phyloP scores from a whole-genome alignment of 2,113 vertebrate species.

The Ceyx melanurus region DNA sequence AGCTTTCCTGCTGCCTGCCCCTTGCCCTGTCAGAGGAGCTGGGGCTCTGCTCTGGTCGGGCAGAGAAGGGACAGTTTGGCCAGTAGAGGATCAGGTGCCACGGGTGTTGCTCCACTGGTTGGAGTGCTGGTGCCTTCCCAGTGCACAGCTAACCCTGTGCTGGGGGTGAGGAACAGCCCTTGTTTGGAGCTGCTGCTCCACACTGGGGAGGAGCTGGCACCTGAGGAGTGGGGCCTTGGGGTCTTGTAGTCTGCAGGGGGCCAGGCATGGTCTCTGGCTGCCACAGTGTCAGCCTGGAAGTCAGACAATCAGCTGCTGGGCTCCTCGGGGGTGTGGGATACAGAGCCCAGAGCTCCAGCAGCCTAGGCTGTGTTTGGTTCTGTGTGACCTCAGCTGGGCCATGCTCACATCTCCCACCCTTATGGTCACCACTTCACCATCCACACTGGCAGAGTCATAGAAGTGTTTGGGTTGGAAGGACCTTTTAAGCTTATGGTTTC shows the following conservation, averaged over 20 bases:
- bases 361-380: neutral
- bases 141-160: accelerated
- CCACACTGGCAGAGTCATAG: neutral
- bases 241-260: neutral
- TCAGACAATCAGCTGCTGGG: neutral
- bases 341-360: accelerated
- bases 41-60: neutral
- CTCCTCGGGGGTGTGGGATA: neutral
- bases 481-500: too few relatives aligned
- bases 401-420: neutral
- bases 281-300: neutral
- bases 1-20: neutral
- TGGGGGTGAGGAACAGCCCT: neutral
- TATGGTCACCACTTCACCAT: neutral
- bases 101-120: neutral
- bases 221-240: neutral
- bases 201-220: neutral
- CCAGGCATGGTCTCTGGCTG: neutral
- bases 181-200: neutral
- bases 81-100: neutral
- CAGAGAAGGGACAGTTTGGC: neutral
- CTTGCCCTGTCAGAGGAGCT: accelerated
- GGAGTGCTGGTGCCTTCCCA: neutral
- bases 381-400: neutral
- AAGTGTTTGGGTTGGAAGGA: too few relatives aligned